A percentile compares a stretch with the other conserved stretches of the same genome.
phyloP scores from a whole-genome alignment of 2,113 vertebrate genomes.

The Aptenodytes patagonicus region DNA sequence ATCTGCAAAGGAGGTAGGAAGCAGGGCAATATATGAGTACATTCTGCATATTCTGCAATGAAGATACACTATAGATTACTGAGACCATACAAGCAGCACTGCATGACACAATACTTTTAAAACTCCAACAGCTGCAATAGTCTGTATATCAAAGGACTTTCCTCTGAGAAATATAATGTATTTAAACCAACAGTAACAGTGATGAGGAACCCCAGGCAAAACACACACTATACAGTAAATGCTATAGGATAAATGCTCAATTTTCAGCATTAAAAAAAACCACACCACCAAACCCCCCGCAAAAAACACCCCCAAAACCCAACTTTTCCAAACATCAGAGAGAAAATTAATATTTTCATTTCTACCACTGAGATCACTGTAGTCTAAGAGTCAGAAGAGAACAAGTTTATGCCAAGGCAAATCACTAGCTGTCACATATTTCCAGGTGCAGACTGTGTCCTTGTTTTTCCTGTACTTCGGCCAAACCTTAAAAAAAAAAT shows the following conservation, averaged over 20 bases:
- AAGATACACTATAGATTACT: not conserved
- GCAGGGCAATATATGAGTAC: not conserved
- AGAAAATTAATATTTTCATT: not conserved
- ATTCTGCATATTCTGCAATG: not conserved
- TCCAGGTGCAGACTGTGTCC: not conserved
- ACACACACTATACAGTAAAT: not conserved
- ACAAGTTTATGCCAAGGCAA: not conserved
- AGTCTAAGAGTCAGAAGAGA: not conserved
- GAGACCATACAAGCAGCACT: not conserved
- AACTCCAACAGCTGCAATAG: not conserved
- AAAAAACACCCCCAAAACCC: too few species aligned
- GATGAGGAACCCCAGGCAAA: not conserved
- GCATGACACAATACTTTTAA: not conserved
- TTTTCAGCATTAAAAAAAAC: not conserved
- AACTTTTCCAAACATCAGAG: not conserved
- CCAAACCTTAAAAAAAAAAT: not conserved
- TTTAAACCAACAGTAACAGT: not conserved
- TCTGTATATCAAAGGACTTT: not conserved
- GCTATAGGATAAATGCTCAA: not conserved
- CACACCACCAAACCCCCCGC: not conserved
- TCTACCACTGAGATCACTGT: not conserved
- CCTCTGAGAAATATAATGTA: not conserved
- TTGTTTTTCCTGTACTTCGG: not conserved
- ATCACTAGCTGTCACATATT: not conserved
- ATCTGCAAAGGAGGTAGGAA: not conserved